Base-by-base conservation (phyloP, 1,140 invertebrate species). In the Heliconius himera region DNA sequence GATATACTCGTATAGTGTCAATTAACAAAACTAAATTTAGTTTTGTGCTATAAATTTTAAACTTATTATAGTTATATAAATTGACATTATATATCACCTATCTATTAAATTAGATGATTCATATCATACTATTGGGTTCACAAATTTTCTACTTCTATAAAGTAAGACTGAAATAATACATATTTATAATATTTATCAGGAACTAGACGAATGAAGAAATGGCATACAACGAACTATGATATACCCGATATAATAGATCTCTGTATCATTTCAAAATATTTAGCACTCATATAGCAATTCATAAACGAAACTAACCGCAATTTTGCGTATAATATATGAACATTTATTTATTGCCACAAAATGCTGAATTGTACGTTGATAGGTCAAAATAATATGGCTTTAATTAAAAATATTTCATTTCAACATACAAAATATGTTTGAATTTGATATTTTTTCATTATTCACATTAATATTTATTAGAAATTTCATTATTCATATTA, bases 151-250 rank as follows among this genome's bases (percentile, higher is more conserved):
- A 16, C 4, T 54, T 18, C 5, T 18, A 54, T 6, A 54, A 54
- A 54, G 8, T n/a, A 13, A 71, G 13, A 13, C 16, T 71, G 2
- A 73, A 33, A 46, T 8, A 11, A 70, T 3, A 87, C 88, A 90
- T 90, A 97, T 96, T 95, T 95, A 92, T 95, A 95, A 60, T 95
- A 96, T 85, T 96, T 96, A 80, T 97, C 96, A 0, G 97, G 95
- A 77, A 96, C 96, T 1, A 99, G 93, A 38, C 97, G 96, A 96
- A 70, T 96, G 93, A 71, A 97, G 95, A 85, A 97, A 95, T 9
- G 96, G 95, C 80, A 99, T 8, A 36, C 33, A 8, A 1, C 6
- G 6, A 0, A 36, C 33, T 36, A 36, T 36, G 6, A 36, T 36
- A 36, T 36, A 36, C 33, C 6, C 5, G 6, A 36, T 98, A 80